Evolutionary conservation across 2,797 vertebrate species (phyloP).

Genomic region (Chanos chanos): DNA sequence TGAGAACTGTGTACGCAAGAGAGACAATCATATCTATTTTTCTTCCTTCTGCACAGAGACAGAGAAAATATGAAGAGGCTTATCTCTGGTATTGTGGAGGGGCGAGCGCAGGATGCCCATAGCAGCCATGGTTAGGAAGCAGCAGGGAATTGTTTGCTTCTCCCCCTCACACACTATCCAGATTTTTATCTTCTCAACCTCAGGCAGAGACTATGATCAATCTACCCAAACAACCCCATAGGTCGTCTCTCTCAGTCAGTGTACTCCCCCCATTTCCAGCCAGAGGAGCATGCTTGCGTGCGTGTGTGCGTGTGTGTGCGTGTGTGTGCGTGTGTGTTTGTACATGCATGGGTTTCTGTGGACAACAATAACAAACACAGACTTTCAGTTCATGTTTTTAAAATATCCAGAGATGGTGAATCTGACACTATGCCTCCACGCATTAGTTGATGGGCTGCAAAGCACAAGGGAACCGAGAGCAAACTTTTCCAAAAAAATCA

Average conservation of each 20-base stretch:
- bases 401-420: background rate
- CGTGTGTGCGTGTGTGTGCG: constrained; percentile 4
- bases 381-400: background rate
- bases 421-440: no score
- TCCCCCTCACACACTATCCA: constrained; percentile 42
- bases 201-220: constrained; percentile 52
- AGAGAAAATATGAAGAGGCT: constrained; percentile 52
- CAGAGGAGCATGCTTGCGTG: background rate
- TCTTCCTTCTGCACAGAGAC: constrained; percentile 40
- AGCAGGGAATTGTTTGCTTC: constrained; percentile 29
- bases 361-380: background rate
- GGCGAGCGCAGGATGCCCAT: constrained; percentile 14
- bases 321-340: background rate
- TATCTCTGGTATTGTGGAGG: constrained; percentile 47
- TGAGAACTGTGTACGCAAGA: constrained; percentile 17
- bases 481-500: background rate
- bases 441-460: no score
- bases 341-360: background rate
- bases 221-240: constrained; percentile 29
- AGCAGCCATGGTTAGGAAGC: constrained; percentile 9
- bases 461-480: constrained; percentile 20
- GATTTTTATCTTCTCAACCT: constrained; percentile 54
- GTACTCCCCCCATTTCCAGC: background rate
- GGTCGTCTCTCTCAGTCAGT: no score
- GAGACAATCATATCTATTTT: constrained; percentile 42